phyloP scores from a whole-genome alignment of 2,888 invertebrate species.

The Ganaspis brasiliensis region DNA sequence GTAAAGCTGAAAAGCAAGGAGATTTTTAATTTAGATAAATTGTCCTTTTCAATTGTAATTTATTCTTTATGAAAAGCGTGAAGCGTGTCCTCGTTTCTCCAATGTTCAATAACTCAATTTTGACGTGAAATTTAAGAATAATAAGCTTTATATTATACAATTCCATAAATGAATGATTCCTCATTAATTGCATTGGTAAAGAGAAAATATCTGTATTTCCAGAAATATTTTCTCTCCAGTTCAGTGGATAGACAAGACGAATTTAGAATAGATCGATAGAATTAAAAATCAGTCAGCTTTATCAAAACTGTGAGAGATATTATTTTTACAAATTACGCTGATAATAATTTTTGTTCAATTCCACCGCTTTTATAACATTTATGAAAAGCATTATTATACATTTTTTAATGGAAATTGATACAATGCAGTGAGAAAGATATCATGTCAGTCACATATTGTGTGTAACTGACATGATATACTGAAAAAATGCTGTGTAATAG shows the following conservation, averaged over 20 bases:
- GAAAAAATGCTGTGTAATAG: too few relatives aligned
- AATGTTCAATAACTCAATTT: not conserved
- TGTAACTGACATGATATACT: too few relatives aligned
- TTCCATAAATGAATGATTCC: too few relatives aligned
- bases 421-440: too few relatives aligned
- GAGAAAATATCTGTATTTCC: not conserved
- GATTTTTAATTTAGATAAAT: not conserved
- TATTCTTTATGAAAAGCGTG: slow-evolving; percentile 32
- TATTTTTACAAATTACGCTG: not conserved
- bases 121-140: not conserved
- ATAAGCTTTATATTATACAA: too few relatives aligned
- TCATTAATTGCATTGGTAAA: not conserved
- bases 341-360: too few relatives aligned
- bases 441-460: too few relatives aligned
- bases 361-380: too few relatives aligned
- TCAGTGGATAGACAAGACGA: slow-evolving; percentile 23
- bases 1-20: slow-evolving; percentile 35
- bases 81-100: slow-evolving; percentile 23
- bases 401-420: too few relatives aligned
- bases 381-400: too few relatives aligned
- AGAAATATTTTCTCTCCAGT: slow-evolving; percentile 1
- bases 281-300: not conserved
- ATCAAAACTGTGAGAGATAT: not conserved
- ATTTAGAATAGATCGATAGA: slow-evolving; percentile 28
- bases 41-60: not conserved